Conservation (phyloP, 1,140 invertebrate genomes). For the Archegozetes longisetosus region DNA sequence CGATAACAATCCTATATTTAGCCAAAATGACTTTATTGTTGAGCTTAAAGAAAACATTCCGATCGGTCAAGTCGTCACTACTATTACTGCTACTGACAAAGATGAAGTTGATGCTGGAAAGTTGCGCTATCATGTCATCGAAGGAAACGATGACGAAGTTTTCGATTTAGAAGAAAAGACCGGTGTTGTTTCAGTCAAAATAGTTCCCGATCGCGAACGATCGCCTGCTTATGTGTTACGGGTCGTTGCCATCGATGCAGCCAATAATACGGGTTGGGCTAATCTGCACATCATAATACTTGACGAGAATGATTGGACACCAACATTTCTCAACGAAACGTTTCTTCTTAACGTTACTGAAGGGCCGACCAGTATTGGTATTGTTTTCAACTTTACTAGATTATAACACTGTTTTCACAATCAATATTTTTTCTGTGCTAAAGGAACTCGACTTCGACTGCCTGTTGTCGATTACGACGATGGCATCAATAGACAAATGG, state of each 20-base stretch:
- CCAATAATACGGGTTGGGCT: slow-evolving; percentile 25
- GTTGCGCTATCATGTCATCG: slow-evolving; percentile 23
- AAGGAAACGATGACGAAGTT: slow-evolving; percentile 21
- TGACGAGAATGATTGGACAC: slow-evolving; percentile 26
- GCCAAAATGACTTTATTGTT: slow-evolving; percentile 26
- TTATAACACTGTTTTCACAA: neutral
- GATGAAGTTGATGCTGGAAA: slow-evolving; percentile 23
- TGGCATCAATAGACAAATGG: slow-evolving; percentile 29
- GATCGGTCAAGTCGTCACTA: slow-evolving; percentile 22
- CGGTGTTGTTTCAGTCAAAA: slow-evolving; percentile 22
- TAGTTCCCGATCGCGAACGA: slow-evolving; percentile 23
- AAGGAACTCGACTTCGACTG: slow-evolving; percentile 19
- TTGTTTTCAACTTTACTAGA: slow-evolving; percentile 28
- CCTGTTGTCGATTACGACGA: slow-evolving; percentile 25
- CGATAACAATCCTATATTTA: slow-evolving; percentile 78
- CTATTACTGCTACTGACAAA: slow-evolving; percentile 21
- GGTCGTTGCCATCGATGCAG: slow-evolving; percentile 23
- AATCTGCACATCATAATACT: slow-evolving; percentile 30
- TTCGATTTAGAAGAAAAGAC: slow-evolving; percentile 23
- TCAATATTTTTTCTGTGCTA: neutral
- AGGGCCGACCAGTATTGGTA: slow-evolving; percentile 26
- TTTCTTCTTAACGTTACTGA: slow-evolving; percentile 31
- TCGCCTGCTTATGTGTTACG: slow-evolving; percentile 20
- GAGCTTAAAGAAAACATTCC: slow-evolving; percentile 25
- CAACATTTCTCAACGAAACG: slow-evolving; percentile 28